phyloP scores from a whole-genome alignment of 2,888 invertebrate genomes.

The Ennomos erosarius region DNA sequence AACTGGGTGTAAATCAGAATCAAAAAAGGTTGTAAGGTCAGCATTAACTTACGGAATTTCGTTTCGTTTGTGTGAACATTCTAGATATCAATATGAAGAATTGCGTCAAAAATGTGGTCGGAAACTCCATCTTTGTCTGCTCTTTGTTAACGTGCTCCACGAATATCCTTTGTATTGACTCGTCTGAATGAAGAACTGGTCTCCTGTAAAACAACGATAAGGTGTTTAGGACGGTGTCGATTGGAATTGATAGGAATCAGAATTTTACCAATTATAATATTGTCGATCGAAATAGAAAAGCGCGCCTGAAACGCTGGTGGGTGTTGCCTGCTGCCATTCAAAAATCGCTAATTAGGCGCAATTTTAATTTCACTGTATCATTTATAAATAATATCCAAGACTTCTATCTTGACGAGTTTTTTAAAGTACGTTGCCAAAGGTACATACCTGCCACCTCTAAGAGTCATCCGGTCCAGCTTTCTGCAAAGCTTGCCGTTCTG shows the following conservation, averaged over 20 bases:
- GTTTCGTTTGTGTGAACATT: constrained; percentile 82
- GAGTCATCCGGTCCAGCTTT: constrained; percentile 64
- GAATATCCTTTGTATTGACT: constrained; percentile 74
- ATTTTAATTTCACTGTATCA: no score
- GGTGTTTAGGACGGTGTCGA: neutral
- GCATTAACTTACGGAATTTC: constrained; percentile 76
- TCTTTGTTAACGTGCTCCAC: constrained; percentile 76
- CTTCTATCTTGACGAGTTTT: no score
- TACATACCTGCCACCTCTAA: constrained; percentile 68
- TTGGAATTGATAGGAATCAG: no score
- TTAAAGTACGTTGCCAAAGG: neutral
- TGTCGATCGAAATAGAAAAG: no score
- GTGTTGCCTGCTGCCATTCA: no score
- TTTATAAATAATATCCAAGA: no score
- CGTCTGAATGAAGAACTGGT: constrained; percentile 75
- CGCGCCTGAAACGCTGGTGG: no score
- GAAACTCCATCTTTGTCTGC: constrained; percentile 76
- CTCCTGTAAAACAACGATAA: constrained; percentile 56
- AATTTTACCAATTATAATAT: no score
- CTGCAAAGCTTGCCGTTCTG: constrained; percentile 75
- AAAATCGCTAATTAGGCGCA: no score
- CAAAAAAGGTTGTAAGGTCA: no score
- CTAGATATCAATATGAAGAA: constrained; percentile 80
- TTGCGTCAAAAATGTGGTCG: constrained; percentile 83
- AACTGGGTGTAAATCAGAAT: no score